Conservation (phyloP, 2,888 invertebrate genomes). For the Hemicrepidius hirtus region DNA sequence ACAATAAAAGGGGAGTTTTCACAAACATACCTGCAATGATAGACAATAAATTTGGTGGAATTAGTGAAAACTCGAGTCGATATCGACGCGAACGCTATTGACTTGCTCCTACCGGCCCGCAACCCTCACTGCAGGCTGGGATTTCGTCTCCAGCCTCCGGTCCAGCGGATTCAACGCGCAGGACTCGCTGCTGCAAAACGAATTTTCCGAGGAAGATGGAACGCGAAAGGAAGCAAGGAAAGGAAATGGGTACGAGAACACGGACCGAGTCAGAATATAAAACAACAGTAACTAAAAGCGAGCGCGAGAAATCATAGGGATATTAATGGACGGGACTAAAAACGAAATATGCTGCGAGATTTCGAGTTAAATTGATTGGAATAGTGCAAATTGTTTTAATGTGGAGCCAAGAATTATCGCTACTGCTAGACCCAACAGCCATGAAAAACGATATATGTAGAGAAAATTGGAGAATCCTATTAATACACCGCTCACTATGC, state of each 20-base stretch:
- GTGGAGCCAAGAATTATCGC: slow-evolving; percentile 2
- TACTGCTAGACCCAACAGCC: slow-evolving; percentile 1
- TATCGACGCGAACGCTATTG: slow-evolving; percentile 57
- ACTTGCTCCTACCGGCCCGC: slow-evolving; percentile 61
- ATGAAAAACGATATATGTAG: background rate
- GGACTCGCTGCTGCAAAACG: slow-evolving; percentile 50
- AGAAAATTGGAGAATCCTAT: background rate
- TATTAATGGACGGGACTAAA: slow-evolving; percentile 39
- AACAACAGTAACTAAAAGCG: slow-evolving; percentile 44
- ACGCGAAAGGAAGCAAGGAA: slow-evolving; percentile 43
- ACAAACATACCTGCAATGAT: slow-evolving; percentile 47
- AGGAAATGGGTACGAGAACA: slow-evolving; percentile 44
- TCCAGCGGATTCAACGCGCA: slow-evolving; percentile 51
- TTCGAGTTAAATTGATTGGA: slow-evolving; percentile 31
- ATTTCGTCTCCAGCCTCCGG: slow-evolving; percentile 54
- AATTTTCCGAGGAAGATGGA: slow-evolving; percentile 44
- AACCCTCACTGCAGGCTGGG: slow-evolving; percentile 67
- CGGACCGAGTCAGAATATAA: slow-evolving; percentile 41
- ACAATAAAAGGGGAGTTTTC: slow-evolving; percentile 8
- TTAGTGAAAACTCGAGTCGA: slow-evolving; percentile 48
- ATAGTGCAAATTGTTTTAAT: slow-evolving; percentile 16
- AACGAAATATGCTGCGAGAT: slow-evolving; percentile 34
- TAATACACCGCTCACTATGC: background rate
- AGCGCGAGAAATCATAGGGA: slow-evolving; percentile 29
- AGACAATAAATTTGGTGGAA: slow-evolving; percentile 37